A percentile compares a stretch with the other conserved stretches of the same genome.
These are phyloP conservation scores for Allygus modestus DNA, from an alignment of 2,888 invertebrate genomes.

Conservation along the genomic window DNA sequence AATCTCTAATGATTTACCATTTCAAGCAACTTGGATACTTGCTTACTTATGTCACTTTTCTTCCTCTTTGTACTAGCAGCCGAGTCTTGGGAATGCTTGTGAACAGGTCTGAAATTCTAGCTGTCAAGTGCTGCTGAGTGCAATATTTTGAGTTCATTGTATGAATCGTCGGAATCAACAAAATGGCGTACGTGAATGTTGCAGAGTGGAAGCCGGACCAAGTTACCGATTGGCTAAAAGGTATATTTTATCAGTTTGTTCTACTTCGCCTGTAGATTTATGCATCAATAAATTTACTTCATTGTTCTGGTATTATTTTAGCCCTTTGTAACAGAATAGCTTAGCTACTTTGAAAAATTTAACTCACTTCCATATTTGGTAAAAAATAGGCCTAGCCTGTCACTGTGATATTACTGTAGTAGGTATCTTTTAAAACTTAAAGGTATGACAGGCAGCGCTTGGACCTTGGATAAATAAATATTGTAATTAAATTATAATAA, in stretches of 20 bases:
- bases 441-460: too few relatives aligned
- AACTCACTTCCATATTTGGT: conserved; percentile 23
- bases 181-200: conserved; percentile 90
- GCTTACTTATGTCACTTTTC: too few relatives aligned
- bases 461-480: too few relatives aligned
- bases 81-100: not conserved
- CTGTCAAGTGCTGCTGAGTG: conserved; percentile 46
- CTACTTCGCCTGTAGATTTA: not conserved
- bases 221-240: conserved; percentile 94
- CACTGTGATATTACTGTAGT: too few relatives aligned
- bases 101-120: conserved; percentile 36
- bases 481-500: too few relatives aligned
- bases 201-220: conserved; percentile 94
- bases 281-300: not conserved
- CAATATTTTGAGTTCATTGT: conserved; percentile 38
- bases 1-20: too few relatives aligned
- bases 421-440: too few relatives aligned
- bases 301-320: not conserved
- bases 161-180: conserved; percentile 36
- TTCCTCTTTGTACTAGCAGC: not conserved
- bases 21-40: too few relatives aligned
- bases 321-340: not conserved
- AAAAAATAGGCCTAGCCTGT: not conserved
- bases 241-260: conserved; percentile 75
- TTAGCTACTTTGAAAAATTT: not conserved